Evolutionary conservation across 2,113 vertebrate genomes (phyloP), one percentile per base, ranked within the genome.

Genomic region (Rostratula benghalensis): DNA sequence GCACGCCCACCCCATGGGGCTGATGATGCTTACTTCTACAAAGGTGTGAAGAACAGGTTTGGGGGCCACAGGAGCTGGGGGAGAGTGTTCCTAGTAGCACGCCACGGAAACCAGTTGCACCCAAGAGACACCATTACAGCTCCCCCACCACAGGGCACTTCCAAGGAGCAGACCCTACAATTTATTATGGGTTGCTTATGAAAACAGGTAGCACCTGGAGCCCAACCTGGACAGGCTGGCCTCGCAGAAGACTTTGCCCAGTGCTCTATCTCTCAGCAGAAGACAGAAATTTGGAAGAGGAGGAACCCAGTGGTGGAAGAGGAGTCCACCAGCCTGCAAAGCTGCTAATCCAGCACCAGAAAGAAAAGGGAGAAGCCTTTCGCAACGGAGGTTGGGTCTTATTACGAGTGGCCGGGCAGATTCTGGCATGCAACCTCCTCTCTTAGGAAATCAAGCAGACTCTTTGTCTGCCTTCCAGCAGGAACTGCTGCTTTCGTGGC

Each of bases 401-500:
- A 63, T 61, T 61, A 46, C 84, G 96, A 95, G 93, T 78, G 93
- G 94, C 95, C 9, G 3, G 64, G 79, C 50, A 76, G 90, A 96
- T 97, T 83, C 97, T 98, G 98, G 98, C 98, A 97, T 57, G 64
- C 27, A 19, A 92, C 95, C 79, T 59, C 53, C 68, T 92, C 95
- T 97, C 90, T 98, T 97, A 98, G 97, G 97, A 98, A 98, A 98
- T 96, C 96, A 51, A 90, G 97, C 95, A 98, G 97, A 96, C 97
- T 77, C 97, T 97, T 97, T 97, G 97, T 98, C 97, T 98, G 90
- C 96, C 96, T 95, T 97, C 96, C 94, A 96, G 96, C 97, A 96
- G 97, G 96, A 95, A 90, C 94, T 96, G 54, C 95, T 94, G 89
- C 96, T 98, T 84, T 95, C 96, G 46, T 93, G 88, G 94, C 97